These are phyloP conservation scores for Oopsacas minuta DNA, from an alignment of 37 sponge, comb jelly and placozoan genomes.

Conservation along the genomic window DNA sequence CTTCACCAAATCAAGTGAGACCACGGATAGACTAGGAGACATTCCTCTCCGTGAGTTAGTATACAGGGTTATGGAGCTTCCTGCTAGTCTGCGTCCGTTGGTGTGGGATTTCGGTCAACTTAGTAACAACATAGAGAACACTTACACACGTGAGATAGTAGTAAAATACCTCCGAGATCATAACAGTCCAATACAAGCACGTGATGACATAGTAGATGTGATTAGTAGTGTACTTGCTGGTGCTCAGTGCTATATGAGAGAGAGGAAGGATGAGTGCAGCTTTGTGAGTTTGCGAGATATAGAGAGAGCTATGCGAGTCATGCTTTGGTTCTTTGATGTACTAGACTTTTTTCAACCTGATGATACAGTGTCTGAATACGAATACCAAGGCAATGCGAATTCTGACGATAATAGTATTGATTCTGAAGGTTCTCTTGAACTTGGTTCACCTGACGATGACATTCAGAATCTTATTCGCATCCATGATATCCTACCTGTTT, in stretches of 20 bases:
- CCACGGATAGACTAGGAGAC: conserved; percentile 25
- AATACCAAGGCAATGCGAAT: too few species aligned
- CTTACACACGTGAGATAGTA: conserved; percentile 36
- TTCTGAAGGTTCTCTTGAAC: neutral
- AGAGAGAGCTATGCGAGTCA: conserved; percentile 31
- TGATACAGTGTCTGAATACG: neutral
- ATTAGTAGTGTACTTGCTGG: conserved; percentile 25
- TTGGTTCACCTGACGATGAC: neutral
- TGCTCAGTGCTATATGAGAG: conserved; percentile 29
- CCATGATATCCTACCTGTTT: too few species aligned
- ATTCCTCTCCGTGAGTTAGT: conserved; percentile 53
- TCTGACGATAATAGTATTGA: too few species aligned
- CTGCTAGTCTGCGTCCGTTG: conserved; percentile 39
- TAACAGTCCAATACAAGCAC: neutral
- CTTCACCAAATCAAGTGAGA: neutral
- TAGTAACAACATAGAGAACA: conserved; percentile 18
- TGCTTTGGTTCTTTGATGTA: neutral
- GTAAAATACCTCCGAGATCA: neutral
- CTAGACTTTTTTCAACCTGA: neutral
- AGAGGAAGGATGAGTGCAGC: conserved; percentile 43
- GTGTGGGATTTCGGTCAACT: conserved; percentile 62
- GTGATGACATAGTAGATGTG: neutral
- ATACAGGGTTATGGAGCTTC: conserved; percentile 52
- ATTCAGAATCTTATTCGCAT: neutral
- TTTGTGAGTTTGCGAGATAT: conserved; percentile 59